Evolutionary conservation across 2,888 invertebrate species (phyloP).

Genomic region (Pemphredon lugubris): DNA sequence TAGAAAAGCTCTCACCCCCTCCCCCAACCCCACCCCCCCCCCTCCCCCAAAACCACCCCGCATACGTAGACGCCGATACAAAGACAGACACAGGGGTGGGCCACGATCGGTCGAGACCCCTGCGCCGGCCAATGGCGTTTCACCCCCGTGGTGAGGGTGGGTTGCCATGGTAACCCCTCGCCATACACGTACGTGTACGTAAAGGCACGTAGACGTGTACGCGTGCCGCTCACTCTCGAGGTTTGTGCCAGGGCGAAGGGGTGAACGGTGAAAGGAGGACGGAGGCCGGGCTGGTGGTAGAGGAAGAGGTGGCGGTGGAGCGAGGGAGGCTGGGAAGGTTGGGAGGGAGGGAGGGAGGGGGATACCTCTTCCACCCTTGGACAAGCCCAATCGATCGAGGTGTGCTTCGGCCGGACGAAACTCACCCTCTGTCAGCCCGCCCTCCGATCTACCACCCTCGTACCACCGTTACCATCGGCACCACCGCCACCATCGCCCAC

Average conservation of each 20-base stretch:
- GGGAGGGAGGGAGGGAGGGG: slow-evolving; percentile 28
- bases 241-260: slow-evolving; percentile 43
- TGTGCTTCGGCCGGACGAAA: slow-evolving; percentile 81
- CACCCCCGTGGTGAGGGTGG: slow-evolving; percentile 79
- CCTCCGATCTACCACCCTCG: slow-evolving; percentile 56
- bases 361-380: slow-evolving; percentile 78
- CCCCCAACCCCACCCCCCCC: too few relatives aligned
- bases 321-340: slow-evolving; percentile 12
- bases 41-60: too few relatives aligned
- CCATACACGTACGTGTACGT: slow-evolving; percentile 69
- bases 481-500: slow-evolving; percentile 52
- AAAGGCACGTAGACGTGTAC: slow-evolving; percentile 59
- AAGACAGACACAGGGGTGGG: slow-evolving; percentile 65
- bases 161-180: slow-evolving; percentile 79
- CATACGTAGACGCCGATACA: slow-evolving; percentile 55
- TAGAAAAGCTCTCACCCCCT: slow-evolving; percentile 3
- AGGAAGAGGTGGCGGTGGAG: slow-evolving; percentile 23
- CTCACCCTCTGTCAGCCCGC: slow-evolving; percentile 76
- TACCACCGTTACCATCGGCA: slow-evolving; percentile 56
- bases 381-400: slow-evolving; percentile 82
- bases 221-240: slow-evolving; percentile 61
- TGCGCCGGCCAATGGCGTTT: slow-evolving; percentile 80
- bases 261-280: slow-evolving; percentile 23
- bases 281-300: slow-evolving; percentile 26
- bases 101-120: slow-evolving; percentile 70